Evolutionary conservation across 2,888 invertebrate genomes (phyloP).

Genomic region (Rhorus exstirpatorius): DNA sequence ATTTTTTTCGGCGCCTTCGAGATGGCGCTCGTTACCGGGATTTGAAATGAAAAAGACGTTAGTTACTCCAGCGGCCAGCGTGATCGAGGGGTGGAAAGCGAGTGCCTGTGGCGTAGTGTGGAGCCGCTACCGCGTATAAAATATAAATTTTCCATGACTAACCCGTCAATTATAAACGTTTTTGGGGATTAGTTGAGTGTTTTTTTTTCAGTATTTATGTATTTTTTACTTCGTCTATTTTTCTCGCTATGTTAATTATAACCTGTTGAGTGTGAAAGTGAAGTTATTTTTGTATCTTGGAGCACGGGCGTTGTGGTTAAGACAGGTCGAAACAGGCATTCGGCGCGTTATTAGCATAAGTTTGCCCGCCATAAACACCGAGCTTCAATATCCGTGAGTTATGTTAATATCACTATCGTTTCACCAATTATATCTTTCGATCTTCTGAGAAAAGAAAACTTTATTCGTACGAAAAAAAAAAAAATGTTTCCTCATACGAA

Average conservation of each 20-base stretch:
- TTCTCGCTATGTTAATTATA: too few relatives aligned
- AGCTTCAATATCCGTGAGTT: slow-evolving; percentile 50
- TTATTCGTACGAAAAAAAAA: too few relatives aligned
- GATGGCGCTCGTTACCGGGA: slow-evolving; percentile 51
- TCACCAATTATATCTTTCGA: too few relatives aligned
- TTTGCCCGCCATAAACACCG: slow-evolving; percentile 59
- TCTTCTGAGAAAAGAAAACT: too few relatives aligned
- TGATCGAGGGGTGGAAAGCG: slow-evolving; percentile 37
- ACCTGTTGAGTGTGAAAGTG: not conserved
- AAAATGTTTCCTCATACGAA: too few relatives aligned
- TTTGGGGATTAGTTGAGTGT: slow-evolving; percentile 33
- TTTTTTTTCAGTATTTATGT: slow-evolving; percentile 22
- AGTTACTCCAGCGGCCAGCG: slow-evolving; percentile 38
- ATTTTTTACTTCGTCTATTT: slow-evolving; percentile 10
- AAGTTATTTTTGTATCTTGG: not conserved
- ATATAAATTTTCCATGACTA: not conserved
- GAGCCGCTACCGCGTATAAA: slow-evolving; percentile 33
- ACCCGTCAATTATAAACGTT: slow-evolving; percentile 39
- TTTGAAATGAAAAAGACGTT: slow-evolving; percentile 66
- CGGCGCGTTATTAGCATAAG: slow-evolving; percentile 50
- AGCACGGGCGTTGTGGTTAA: too few relatives aligned
- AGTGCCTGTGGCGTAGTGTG: slow-evolving; percentile 1
- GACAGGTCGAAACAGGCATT: slow-evolving; percentile 60
- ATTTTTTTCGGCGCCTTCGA: slow-evolving; percentile 37
- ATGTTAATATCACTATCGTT: too few relatives aligned